Evolutionary conservation across 1,140 invertebrate genomes (phyloP), one percentile per base, ranked within the genome.

Genomic region (Rhopalosiphum maidis): DNA sequence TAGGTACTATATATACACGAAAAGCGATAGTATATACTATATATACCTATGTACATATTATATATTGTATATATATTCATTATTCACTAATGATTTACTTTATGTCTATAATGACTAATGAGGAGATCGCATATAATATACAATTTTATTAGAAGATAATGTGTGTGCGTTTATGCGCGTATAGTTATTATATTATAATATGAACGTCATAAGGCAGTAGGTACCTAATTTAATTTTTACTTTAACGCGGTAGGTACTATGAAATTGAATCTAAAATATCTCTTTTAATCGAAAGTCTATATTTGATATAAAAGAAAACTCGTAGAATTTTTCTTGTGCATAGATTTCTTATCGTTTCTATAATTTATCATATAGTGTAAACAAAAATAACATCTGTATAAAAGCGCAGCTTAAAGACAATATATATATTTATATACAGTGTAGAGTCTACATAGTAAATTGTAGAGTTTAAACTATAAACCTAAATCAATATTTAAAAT

Each of bases 81-180:
- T 86, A 43, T 41, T 41, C 41, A 37, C 37, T 86, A 77, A 77
- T 77, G 60, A 77, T 77, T n/a, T n/a, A 77, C n/a, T 77, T 77
- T 77, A 77, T 77, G 30, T 77, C 30, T 77, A 77, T 77, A 68
- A 77, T 77, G n/a, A 77, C 30, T 77, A 77, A 77, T 77, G 60
- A 77, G 60, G 15, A 77, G 15, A 18, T n/a, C 11, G 30, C 60
- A 9, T 68, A 15, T 8, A 30, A 30, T 60, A 60, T 11, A n/a
- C 11, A n/a, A 68, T 68, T 68, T 23, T 68, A 68, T 15, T n/a
- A 15, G 30, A 68, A 30, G 9, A 68, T 9, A 68, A 60, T 68
- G 60, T n/a, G 60, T 68, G 3, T 68, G 60, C 15, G 30, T 68
- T 22, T 23, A 1, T 23, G 22, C 6, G 54, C 11, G 7, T 55